These are phyloP conservation scores for Ctenomys sociabilis DNA, from an alignment of 2,113 vertebrate species.

Conservation along the genomic window DNA sequence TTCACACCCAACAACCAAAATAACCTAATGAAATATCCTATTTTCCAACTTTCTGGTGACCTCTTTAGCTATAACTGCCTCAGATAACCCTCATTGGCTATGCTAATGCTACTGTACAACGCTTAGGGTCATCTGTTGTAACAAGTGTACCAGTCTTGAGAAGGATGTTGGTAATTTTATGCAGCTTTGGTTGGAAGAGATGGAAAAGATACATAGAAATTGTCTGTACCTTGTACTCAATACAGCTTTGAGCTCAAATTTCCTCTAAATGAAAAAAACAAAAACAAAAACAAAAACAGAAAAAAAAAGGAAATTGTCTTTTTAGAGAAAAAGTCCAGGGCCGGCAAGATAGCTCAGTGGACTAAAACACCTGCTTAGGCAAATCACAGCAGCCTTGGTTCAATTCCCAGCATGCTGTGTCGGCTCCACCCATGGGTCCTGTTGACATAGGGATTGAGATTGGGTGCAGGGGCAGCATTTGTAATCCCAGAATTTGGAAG, in stretches of 20 bases:
- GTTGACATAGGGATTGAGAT: too few relatives aligned
- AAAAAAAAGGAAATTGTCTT: neutral
- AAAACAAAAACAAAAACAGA: too few relatives aligned
- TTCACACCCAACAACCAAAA: neutral
- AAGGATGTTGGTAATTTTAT: neutral
- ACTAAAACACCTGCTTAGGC: too few relatives aligned
- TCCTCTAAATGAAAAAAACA: neutral
- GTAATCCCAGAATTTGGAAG: too few relatives aligned
- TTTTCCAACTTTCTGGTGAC: neutral
- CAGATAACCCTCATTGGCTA: neutral
- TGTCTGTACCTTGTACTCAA: neutral
- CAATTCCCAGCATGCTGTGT: too few relatives aligned
- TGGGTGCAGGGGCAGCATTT: too few relatives aligned
- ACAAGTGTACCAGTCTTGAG: neutral
- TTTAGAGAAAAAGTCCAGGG: neutral
- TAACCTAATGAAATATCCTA: neutral
- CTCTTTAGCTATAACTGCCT: neutral
- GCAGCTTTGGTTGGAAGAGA: neutral
- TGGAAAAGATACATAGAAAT: neutral
- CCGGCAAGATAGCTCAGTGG: too few relatives aligned
- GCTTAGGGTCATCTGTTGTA: neutral
- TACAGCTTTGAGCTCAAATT: neutral
- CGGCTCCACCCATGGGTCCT: too few relatives aligned
- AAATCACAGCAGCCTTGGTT: too few relatives aligned
- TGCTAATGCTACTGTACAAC: neutral